Evolutionary conservation across 1,140 invertebrate species (phyloP), one percentile per base, ranked within the genome.

Genomic region (Hestina assimilis): DNA sequence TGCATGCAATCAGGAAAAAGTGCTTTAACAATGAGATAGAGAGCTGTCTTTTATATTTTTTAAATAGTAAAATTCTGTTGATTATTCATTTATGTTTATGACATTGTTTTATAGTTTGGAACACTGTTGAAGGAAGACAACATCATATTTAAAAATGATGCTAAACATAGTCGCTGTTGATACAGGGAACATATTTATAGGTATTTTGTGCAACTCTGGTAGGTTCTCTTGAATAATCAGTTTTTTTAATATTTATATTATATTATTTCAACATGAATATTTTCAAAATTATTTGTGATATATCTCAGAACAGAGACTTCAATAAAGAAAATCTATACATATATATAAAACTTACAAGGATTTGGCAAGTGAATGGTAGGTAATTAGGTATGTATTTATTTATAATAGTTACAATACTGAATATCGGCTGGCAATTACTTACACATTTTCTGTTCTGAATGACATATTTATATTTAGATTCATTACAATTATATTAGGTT

Each of bases 1-100:
- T 83, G 78, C 79, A 83, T 79, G 79, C 79, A 78, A 79, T 78
- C 73, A 78, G 76, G 67, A 80, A 77, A 81, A 79, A 66, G 79
- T 84, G 79, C 74, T 72, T 59, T 72, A 79, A 79, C 69, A 79
- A 74, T 67, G 73, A 72, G 33, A 64, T 69, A 63, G 74, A 79
- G 73, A 79, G 73, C 70, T 69, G 63, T 61, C 57, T 65, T 66
- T 69, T 59, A 60, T 56, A 53, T 26, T 61, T 52, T 63, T 60
- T 62, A 68, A 59, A 59, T 20, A 55, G 56, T 56, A 43, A 38
- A 45, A 17, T 19, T 38, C 31, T 50, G 31, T 38, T 40, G 19
- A 45, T 20, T 9, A 29, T 61, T 59, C 15, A 38, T 38, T 3
- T n/a, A 6, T 38, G 53, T 38, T 59, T 56, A 59, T 55, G 50